Base-by-base conservation (phyloP, 1,140 invertebrate genomes). In the Wasmannia auropunctata region DNA sequence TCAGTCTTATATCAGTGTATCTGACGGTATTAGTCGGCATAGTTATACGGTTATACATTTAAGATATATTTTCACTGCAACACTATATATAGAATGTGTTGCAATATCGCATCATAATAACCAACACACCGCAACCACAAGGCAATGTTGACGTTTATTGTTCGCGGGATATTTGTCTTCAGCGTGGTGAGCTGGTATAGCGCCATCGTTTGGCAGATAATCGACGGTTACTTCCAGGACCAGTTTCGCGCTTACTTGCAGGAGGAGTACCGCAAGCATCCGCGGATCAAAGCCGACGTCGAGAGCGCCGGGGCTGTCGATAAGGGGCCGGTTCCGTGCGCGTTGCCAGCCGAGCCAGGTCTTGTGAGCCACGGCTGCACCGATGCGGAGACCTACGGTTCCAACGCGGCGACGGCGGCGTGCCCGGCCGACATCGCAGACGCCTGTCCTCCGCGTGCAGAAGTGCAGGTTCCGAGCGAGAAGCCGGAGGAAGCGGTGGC, bases 201-300 rank as follows among this genome's bases (percentile, higher is more conserved):
- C 72, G 86, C 94, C 34, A 94, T 87, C 62, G 90, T 96, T 0
- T 96, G 95, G 95, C 95, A 93, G 84, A 91, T 96, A 86, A 95
- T 96, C 86, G 96, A 96, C 83, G 92, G 89, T 69, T 96, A 96
- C 88, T 96, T 96, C 84, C 94, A 92, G 69, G 94, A 95, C 31
- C 94, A 95, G 88, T 96, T 96, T 76, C 93, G 93, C 5, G 94
- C 92, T 63, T 96, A 96, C 87, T 90, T 95, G 28, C 86, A 93
- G 25, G 91, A 94, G 7, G 95, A 96, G 86, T 95, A 93, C 58
- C 67, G 88, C 40, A 94, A 92, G 65, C 93, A 95, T 90, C 93
- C 94, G 7, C 90, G 89, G 67, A 94, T 95, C 51, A 87, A 80
- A 16, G 25, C 63, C 3, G 67, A 89, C 2, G 28, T 80, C 14